Evolutionary conservation across 1,140 invertebrate species (phyloP).

Genomic region (Drosophila watanabei): DNA sequence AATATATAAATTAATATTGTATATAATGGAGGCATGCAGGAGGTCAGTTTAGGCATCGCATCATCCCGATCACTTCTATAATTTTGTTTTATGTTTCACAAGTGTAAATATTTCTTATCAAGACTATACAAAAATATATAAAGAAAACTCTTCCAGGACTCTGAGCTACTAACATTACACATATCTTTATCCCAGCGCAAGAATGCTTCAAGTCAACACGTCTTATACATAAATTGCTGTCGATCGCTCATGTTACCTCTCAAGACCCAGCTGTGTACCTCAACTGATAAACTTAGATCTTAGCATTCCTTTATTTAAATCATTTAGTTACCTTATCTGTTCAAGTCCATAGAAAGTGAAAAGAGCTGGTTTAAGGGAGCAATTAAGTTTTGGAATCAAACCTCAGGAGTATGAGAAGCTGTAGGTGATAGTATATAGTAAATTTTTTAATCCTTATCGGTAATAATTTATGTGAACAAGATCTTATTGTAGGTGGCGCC

Average conservation of each 20-base stretch:
- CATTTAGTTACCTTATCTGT: neutral
- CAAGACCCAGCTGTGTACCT: neutral
- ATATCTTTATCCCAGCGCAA: neutral
- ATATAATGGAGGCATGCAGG: constrained; percentile 1
- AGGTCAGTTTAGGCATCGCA: constrained; percentile 3
- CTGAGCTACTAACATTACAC: constrained; percentile 8
- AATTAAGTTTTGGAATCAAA: neutral
- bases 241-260: neutral
- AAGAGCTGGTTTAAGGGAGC: neutral
- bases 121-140: neutral
- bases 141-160: constrained; percentile 7
- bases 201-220: constrained; percentile 9
- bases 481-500: neutral
- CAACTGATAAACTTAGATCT: neutral
- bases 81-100: neutral
- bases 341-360: neutral
- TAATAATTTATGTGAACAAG: neutral
- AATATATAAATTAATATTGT: neutral
- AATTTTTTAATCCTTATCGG: neutral
- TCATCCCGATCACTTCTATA: neutral
- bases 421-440: neutral
- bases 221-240: neutral
- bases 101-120: constrained; percentile 1
- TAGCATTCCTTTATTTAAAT: neutral
- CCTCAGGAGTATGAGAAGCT: neutral